Base-by-base conservation (phyloP, 2,797 vertebrate species). In the Chromobotia macracanthus region DNA sequence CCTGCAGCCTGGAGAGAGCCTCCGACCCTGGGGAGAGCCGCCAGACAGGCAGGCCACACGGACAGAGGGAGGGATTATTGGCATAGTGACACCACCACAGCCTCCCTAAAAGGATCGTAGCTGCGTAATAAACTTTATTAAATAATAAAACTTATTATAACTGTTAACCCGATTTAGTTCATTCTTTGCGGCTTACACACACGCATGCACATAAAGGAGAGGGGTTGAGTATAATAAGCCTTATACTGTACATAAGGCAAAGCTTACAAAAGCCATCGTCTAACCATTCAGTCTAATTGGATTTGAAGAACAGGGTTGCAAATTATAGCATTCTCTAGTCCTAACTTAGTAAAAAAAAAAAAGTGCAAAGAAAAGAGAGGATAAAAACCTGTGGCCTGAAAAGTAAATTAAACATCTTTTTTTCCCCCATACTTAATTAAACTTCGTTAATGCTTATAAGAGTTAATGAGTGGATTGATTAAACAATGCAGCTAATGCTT, bases 111-210 rank as follows among this genome's bases (percentile, higher is more conserved):
- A 95, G 96, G 97, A 98, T 99, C 97, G 97, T 91, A 92, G 91
- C 94, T 90, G 95, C 95, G 95, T 96, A 98, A 99, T 99, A 97
- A 99, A 98, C 94, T 98, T 99, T 98, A 99, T 99, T 99, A 97
- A 99, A 98, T 99, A 98, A 98, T 97, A 97, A 97, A 97, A 99
- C 96, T 99, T 98, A 98, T 98, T 99, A 98, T 96, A 98, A 98
- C 95, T 96, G 96, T 96, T 99, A 99, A 99, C 97, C 96, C 96
- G 97, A 99, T 99, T 99, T 99, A 97, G 95, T 97, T 98, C 95
- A 98, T 99, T 99, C 96, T 98, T 96, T 93, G 94, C 94, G 95
- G 97, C 97, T 99, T 99, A 98, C 95, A 97, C 89, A 93, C 86
- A 87, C 82, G 67, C 92, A 93, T 91, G 92, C 84, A 95, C 92